Evolutionary conservation across 2,888 invertebrate genomes (phyloP), one percentile per base, ranked within the genome.

Genomic region (Pseudococcus jackbeardsleyi): DNA sequence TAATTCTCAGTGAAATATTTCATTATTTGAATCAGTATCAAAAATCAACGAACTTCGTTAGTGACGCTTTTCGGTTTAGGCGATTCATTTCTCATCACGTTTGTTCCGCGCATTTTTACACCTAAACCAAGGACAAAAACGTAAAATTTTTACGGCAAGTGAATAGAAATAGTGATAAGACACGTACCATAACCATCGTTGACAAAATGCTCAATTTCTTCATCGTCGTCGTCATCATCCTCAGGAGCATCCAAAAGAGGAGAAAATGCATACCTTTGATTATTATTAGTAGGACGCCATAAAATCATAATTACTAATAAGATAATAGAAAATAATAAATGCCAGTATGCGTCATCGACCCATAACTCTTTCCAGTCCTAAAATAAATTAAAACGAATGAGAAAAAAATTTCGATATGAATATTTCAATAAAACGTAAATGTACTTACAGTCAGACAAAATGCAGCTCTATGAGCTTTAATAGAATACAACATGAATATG

Each of bases 301-400:
- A 98, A 93, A 89, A 98, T 94, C 96, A 98, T 98, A 90, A 99
- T 98, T 50, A 96, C 96, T 59, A 96, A 92, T 39, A 99, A 93
- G 88, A 99, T 94, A 90, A 96, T 93, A 19, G 96, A 97, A 92
- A 99, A 98, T 89, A 98, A 93, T 54, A 98, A 94, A 92, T 98
- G 98, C 98, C 98, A 98, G 92, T 96, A 98, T 4, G 97, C 98
- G 90, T 97, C 96, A 91, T 98, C 98, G 90, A 98, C 92, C 98
- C 98, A 99, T 90, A 97, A 93, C 91, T 96, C 95, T 17, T 95
- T 96, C 98, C 98, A 98, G 90, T 96, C 95, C 95, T 95, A 90
- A 1, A 85, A 90, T 89, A 68, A 33, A 89, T 26, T 46, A 8
- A 85, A 33, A 85, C 48, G 12, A 12, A 50, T 50, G 48, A 15